Percentiles rank a stretch among this genome's conserved stretches.
These are phyloP conservation scores for Rutilus rutilus DNA, from an alignment of 2,113 vertebrate species.

Conservation along the genomic window DNA sequence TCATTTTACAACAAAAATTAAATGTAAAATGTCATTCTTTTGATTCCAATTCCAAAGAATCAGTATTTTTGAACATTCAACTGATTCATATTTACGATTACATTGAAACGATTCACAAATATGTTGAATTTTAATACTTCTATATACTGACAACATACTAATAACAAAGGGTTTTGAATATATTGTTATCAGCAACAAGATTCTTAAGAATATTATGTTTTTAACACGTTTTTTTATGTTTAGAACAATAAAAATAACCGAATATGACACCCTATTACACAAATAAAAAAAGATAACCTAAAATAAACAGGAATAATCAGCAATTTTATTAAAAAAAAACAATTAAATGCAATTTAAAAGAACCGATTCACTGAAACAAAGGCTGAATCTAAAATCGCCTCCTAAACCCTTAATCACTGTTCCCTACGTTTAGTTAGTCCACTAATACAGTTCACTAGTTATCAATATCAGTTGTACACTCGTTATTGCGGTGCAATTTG, in stretches of 20 bases:
- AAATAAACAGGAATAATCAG: not conserved
- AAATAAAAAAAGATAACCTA: not conserved
- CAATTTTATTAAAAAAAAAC: too few species aligned
- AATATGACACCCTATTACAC: not conserved
- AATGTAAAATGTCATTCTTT: too few species aligned
- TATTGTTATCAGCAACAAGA: slow-evolving; percentile 30
- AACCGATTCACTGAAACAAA: too few species aligned
- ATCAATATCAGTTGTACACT: too few species aligned
- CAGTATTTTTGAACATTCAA: too few species aligned
- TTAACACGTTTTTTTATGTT: not conserved
- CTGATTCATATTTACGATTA: not conserved
- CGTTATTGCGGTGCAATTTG: too few species aligned
- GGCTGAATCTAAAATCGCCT: too few species aligned
- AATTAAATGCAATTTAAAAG: too few species aligned
- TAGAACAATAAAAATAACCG: not conserved
- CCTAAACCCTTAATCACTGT: too few species aligned
- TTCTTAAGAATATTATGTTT: not conserved
- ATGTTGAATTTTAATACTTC: not conserved
- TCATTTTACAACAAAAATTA: not conserved
- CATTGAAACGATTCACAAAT: not conserved
- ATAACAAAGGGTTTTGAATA: not conserved
- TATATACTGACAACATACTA: not conserved
- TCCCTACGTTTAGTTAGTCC: too few species aligned
- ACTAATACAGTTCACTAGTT: too few species aligned
- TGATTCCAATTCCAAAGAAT: not conserved